phyloP scores from a whole-genome alignment of 2,113 vertebrate species.

The Ceratotherium simum region DNA sequence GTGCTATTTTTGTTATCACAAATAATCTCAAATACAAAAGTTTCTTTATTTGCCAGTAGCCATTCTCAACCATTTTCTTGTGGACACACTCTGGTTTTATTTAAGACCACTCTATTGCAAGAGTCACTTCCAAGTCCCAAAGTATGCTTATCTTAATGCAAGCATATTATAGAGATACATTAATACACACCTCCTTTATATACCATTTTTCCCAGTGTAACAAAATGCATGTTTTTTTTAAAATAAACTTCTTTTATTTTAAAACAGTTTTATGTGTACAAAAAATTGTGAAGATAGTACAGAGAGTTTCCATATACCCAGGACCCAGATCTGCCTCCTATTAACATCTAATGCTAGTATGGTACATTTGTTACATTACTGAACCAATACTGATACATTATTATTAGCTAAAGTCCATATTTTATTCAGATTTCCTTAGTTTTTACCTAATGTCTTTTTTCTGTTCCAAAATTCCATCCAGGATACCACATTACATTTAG shows the following conservation, averaged over 20 bases:
- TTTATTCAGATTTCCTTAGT: neutral
- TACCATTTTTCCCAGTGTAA: slow-evolving; percentile 66
- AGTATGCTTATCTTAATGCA: neutral
- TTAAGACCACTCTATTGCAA: neutral
- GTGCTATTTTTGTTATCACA: neutral
- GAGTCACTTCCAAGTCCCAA: neutral
- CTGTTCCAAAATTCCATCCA: neutral
- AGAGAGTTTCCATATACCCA: neutral
- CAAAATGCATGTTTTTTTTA: slow-evolving; percentile 59
- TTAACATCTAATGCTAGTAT: neutral
- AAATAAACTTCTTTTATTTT: slow-evolving; percentile 21
- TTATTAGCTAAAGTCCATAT: neutral
- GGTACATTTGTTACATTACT: neutral
- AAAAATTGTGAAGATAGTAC: neutral
- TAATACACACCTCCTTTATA: slow-evolving; percentile 55
- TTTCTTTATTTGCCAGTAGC: neutral
- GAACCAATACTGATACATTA: neutral
- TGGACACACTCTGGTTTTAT: neutral
- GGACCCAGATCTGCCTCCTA: neutral
- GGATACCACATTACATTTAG: neutral
- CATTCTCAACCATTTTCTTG: neutral
- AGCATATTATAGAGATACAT: slow-evolving; percentile 37
- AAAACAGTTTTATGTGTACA: slow-evolving; percentile 48
- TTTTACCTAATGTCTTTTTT: neutral
- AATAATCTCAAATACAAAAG: neutral